Percentiles rank a stretch among this genome's conserved stretches.
Evolutionary conservation across 2,888 invertebrate genomes (phyloP).

Genomic region (Liodrosophila aerea): DNA sequence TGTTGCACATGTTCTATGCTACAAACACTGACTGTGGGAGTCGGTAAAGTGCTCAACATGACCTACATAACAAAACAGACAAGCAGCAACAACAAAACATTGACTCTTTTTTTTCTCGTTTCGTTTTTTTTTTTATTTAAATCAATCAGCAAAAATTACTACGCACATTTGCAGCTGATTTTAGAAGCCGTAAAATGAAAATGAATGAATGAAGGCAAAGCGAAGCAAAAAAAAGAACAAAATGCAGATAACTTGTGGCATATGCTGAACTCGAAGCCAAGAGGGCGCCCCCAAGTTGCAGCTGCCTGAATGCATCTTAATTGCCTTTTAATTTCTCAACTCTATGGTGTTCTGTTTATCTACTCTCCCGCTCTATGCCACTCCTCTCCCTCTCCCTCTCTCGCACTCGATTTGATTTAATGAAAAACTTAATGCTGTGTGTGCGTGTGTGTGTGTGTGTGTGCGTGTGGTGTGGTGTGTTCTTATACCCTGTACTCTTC

Average conservation of each 20-base stretch:
- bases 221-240: too few relatives aligned
- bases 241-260: slow-evolving; percentile 9
- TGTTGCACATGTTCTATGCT: slow-evolving; percentile 40
- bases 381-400: slow-evolving; percentile 36
- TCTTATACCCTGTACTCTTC: slow-evolving; percentile 30
- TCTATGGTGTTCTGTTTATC: too few relatives aligned
- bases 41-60: slow-evolving; percentile 63
- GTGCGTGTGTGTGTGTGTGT: slow-evolving; percentile 4
- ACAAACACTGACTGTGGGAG: slow-evolving; percentile 57
- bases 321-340: slow-evolving; percentile 73
- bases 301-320: slow-evolving; percentile 70
- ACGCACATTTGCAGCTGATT: slow-evolving; percentile 74
- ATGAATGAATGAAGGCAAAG: neutral
- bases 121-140: slow-evolving; percentile 44
- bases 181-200: slow-evolving; percentile 46
- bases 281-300: slow-evolving; percentile 53
- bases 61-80: slow-evolving; percentile 56
- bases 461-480: slow-evolving; percentile 6
- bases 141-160: slow-evolving; percentile 71
- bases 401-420: too few relatives aligned
- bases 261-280: slow-evolving; percentile 50
- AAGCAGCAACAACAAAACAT: slow-evolving; percentile 22
- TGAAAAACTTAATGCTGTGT: slow-evolving; percentile 22
- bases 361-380: slow-evolving; percentile 3
- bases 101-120: slow-evolving; percentile 17